Conservation (phyloP, 2,113 vertebrate species). For the Onychorhynchus coronatus region DNA sequence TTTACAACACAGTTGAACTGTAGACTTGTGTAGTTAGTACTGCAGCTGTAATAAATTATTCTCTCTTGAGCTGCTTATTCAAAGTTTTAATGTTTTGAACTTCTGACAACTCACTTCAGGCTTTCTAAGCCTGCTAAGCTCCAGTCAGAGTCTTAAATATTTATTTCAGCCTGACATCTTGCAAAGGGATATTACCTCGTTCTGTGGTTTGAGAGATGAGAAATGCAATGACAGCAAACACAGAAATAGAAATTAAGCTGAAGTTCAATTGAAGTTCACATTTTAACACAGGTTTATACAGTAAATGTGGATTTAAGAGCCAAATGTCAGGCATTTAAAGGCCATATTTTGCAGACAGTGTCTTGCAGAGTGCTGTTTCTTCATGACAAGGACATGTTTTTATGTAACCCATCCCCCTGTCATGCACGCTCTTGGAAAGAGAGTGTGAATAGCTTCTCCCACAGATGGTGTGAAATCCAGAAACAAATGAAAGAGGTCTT, state of each 20-base stretch:
- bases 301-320: not conserved
- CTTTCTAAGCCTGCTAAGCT: slow-evolving; percentile 32
- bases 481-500: not conserved
- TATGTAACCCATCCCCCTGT: not conserved
- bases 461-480: not conserved
- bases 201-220: not conserved
- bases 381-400: not conserved
- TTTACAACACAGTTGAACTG: not conserved
- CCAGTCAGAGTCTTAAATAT: slow-evolving; percentile 29
- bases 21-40: not conserved
- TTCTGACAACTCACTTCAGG: slow-evolving; percentile 26
- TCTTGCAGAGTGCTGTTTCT: not conserved
- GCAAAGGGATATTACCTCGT: slow-evolving; percentile 1
- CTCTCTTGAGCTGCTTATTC: slow-evolving; percentile 19
- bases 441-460: not conserved
- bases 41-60: slow-evolving; percentile 8
- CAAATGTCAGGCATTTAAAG: not conserved
- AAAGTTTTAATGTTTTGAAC: not conserved
- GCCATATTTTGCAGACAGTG: not conserved
- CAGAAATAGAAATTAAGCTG: slow-evolving; percentile 14
- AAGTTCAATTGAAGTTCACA: not conserved
- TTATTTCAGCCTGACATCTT: slow-evolving; percentile 39
- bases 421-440: not conserved
- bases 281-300: not conserved
- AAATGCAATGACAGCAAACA: slow-evolving; percentile 16